Evolutionary conservation across 2,888 invertebrate species (phyloP).

Genomic region (Lasioglossum zephyrum): DNA sequence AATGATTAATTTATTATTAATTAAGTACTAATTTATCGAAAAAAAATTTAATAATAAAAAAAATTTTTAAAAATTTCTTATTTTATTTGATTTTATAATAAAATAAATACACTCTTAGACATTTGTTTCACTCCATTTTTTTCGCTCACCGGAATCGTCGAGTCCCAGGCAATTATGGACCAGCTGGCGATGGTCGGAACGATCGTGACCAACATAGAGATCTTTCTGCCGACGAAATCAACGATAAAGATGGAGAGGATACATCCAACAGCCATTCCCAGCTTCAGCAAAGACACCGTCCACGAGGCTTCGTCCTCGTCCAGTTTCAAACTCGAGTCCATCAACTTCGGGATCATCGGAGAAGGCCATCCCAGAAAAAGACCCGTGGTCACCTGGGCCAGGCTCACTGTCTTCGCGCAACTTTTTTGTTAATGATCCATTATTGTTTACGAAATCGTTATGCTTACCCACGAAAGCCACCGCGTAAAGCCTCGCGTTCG

Average conservation of each 20-base stretch:
- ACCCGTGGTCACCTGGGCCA: background rate
- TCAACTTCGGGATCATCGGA: slow-evolving; percentile 1
- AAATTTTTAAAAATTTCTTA: too few species aligned
- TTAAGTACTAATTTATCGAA: too few species aligned
- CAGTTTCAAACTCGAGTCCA: background rate
- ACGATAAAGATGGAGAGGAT: background rate
- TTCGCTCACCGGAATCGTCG: background rate
- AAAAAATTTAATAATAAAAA: too few species aligned
- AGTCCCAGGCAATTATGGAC: background rate
- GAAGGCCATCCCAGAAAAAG: slow-evolving; percentile 33
- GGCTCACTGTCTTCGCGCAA: slow-evolving; percentile 25
- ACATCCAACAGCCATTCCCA: slow-evolving; percentile 34
- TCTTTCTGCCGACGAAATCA: slow-evolving; percentile 32
- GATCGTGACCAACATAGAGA: slow-evolving; percentile 8
- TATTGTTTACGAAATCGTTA: background rate
- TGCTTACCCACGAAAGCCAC: background rate
- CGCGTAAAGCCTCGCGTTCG: background rate
- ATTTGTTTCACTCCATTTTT: too few species aligned
- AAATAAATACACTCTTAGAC: too few species aligned
- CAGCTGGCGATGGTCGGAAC: background rate
- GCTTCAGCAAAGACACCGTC: slow-evolving; percentile 9
- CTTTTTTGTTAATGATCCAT: background rate
- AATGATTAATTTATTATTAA: too few species aligned
- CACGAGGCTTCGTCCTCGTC: slow-evolving; percentile 12
- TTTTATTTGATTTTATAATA: too few species aligned